Base-by-base conservation (phyloP, 92 coral and sea anemone genomes). In the Isaurus tuberculatus region DNA sequence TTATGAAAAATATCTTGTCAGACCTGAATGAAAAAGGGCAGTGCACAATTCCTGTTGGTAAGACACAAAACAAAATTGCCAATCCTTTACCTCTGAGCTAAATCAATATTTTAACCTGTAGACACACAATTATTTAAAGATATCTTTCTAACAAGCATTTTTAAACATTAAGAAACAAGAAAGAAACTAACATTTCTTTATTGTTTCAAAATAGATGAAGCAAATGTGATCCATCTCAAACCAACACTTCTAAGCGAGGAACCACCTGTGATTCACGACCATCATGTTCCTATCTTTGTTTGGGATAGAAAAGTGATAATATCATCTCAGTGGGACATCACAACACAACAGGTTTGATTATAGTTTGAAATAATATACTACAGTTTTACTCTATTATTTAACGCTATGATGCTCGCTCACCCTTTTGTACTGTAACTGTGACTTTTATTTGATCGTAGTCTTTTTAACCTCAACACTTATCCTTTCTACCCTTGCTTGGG, bases 241-340 rank as follows among this genome's bases (percentile, higher is more conserved):
- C 94, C 91, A 40, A 81, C 73, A 73, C 72, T 92, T 33, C 88
- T 92, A 5, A 80, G 81, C 32, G 87, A 88, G 22, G 94, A 91
- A 32, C 86, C 94, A 19, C 83, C 71, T 6, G 61, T 91, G 29
- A 95, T 96, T 23, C 75, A 92, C 75, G 97, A 96, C 64, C 98
- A 96, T 75, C 91, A 96, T 73, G 99, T 96, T 13, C 99, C 99
- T 15, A 93, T 96, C 87, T 96, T 96, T 44, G 80, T 92, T n/a
- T 96, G 98, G 91, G 93, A 94, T 87, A 92, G 90, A 64, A 75
- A 85, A 14, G 86, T 93, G 6, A 80, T 95, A 79, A 79, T 90
- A 0, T 84, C 89, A 1, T 64, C 92, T 49, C 94, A 90, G 31
- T 92, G 99, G 99, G 99, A 97, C 48, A 97, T 97, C 58, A 94